A percentile compares a stretch with the other conserved stretches of the same genome.
phyloP scores from a whole-genome alignment of 2,113 vertebrate species.

The Ophthalmotilapia sp. region DNA sequence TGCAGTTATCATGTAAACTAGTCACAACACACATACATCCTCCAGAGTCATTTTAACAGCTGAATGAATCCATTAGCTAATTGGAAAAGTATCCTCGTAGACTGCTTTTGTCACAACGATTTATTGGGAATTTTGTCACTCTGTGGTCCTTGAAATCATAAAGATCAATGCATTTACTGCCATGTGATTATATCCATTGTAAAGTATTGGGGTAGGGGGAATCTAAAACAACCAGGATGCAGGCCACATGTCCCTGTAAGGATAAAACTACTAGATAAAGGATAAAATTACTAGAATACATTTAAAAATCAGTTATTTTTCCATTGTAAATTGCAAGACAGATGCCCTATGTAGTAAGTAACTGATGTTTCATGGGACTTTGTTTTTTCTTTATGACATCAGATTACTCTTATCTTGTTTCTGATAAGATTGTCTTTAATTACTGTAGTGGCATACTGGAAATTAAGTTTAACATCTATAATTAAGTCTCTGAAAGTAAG shows the following conservation, averaged over 20 bases:
- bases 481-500: neutral
- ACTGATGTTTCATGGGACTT: neutral
- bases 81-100: neutral
- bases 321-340: neutral
- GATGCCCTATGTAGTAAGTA: neutral
- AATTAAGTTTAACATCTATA: neutral
- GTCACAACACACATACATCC: neutral
- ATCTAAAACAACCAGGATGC: neutral
- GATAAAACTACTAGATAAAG: neutral
- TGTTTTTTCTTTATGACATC: neutral
- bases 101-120: neutral
- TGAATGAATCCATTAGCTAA: neutral
- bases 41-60: neutral
- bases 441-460: neutral
- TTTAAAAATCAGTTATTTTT: neutral
- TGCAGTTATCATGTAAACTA: neutral
- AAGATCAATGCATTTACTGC: constrained; percentile 10
- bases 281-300: neutral
- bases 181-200: neutral
- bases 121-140: constrained; percentile 27
- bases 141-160: neutral
- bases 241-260: neutral
- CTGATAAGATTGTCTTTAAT: neutral
- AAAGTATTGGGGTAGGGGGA: neutral
- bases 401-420: neutral